These are phyloP conservation scores for Ochropacha duplaris DNA, from an alignment of 2,888 invertebrate genomes.

Conservation along the genomic window DNA sequence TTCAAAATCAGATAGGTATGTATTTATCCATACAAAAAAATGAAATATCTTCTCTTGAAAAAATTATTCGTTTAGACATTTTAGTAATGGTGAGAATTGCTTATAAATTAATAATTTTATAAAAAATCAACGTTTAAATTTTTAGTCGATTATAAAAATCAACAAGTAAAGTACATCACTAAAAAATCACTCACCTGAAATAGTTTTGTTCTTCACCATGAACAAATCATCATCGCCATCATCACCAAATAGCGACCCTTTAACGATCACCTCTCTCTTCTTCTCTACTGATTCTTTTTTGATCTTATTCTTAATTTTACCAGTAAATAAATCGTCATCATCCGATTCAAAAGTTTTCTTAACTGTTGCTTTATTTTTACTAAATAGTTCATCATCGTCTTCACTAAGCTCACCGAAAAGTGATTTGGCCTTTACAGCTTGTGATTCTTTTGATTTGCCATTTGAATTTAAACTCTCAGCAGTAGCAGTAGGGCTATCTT, in stretches of 20 bases:
- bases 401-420: constrained; percentile 61
- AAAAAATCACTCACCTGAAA: constrained; percentile 14
- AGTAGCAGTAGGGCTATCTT: not conserved
- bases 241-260: constrained; percentile 62
- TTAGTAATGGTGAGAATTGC: too few species aligned
- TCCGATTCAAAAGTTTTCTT: constrained; percentile 58
- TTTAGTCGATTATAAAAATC: not conserved
- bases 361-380: constrained; percentile 33
- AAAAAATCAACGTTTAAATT: not conserved
- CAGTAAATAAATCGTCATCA: constrained; percentile 48
- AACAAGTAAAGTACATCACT: not conserved
- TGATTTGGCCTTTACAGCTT: constrained; percentile 17
- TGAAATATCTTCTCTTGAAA: too few species aligned
- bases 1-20: too few species aligned
- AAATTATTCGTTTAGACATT: too few species aligned
- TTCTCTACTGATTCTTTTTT: constrained; percentile 4
- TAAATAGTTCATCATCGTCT: constrained; percentile 59
- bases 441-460: constrained; percentile 22
- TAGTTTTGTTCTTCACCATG: constrained; percentile 43
- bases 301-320: constrained; percentile 5
- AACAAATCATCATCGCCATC: constrained; percentile 67
- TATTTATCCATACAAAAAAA: too few species aligned
- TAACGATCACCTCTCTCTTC: constrained; percentile 28
- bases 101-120: too few species aligned
- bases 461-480: not conserved